Evolutionary conservation across 2,797 vertebrate genomes (phyloP).

Genomic region (Serranus cabrilla): DNA sequence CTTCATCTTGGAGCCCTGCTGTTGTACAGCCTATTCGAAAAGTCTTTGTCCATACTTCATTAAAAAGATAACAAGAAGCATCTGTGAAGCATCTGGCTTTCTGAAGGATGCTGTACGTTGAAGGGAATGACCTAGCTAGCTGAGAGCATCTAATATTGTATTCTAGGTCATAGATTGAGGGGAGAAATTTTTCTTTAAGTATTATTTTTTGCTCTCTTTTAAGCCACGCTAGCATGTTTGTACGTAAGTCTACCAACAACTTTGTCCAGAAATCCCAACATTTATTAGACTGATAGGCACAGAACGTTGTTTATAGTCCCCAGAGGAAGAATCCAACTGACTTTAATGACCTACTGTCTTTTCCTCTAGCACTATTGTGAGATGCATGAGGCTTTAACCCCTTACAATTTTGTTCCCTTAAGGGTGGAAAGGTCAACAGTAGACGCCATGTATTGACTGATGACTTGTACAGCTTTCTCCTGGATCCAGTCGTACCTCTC

Average conservation of each 20-base stretch:
- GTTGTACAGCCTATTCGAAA: conserved; percentile 33
- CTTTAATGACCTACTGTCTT: background rate
- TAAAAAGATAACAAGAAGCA: conserved; percentile 72
- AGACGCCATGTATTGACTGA: too few relatives aligned
- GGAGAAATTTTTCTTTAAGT: background rate
- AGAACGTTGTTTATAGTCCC: background rate
- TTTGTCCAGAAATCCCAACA: background rate
- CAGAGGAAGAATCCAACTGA: background rate
- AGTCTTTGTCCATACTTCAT: conserved; percentile 62
- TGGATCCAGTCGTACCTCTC: too few relatives aligned
- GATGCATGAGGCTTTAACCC: background rate
- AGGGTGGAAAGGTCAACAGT: too few relatives aligned
- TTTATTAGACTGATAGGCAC: background rate
- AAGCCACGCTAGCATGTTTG: background rate
- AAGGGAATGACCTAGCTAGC: conserved; percentile 4
- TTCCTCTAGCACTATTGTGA: background rate
- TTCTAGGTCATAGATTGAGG: conserved; percentile 11
- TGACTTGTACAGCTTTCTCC: too few relatives aligned
- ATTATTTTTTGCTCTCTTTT: background rate
- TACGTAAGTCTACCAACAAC: background rate
- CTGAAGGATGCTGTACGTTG: conserved; percentile 32
- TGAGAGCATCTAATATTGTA: conserved; percentile 6
- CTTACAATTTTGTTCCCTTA: too few relatives aligned
- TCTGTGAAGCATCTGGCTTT: conserved; percentile 56
- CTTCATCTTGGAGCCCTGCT: conserved; percentile 67